These are phyloP conservation scores for Crax fasciolata DNA, from an alignment of 2,797 vertebrate genomes.

Conservation along the genomic window DNA sequence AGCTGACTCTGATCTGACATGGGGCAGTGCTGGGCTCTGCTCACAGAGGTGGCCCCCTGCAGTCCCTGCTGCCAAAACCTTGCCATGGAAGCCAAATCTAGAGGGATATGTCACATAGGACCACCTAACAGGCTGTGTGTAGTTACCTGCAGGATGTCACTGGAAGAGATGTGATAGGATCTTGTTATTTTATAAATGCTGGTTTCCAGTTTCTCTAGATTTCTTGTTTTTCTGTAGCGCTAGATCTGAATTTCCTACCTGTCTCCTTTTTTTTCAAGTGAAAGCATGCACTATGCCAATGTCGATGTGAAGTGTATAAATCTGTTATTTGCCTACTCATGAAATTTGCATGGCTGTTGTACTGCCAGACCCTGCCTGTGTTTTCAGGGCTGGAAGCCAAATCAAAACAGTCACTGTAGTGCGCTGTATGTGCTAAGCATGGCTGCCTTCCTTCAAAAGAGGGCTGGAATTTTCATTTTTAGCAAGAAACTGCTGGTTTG, in stretches of 20 bases:
- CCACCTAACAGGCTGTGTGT: too few species aligned
- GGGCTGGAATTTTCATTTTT: conserved; percentile 17
- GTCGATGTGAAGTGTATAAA: neutral
- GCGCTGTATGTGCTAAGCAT: accelerated
- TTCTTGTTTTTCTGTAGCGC: neutral
- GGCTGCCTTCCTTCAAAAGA: neutral
- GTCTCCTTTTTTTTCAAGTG: accelerated
- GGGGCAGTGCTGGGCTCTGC: neutral
- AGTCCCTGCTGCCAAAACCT: neutral
- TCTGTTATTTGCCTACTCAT: conserved; percentile 28
- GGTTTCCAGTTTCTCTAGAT: neutral
- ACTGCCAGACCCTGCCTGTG: neutral
- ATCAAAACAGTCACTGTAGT: neutral
- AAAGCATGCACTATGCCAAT: neutral
- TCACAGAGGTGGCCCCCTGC: neutral
- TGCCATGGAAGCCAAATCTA: neutral
- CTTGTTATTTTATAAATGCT: neutral
- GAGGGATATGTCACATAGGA: accelerated
- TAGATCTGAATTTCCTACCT: neutral
- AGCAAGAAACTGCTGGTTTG: neutral
- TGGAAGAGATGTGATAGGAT: neutral
- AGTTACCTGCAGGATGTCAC: accelerated
- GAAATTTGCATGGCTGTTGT: conserved; percentile 45
- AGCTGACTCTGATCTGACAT: neutral
- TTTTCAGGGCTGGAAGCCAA: conserved; percentile 38